Base-by-base conservation (phyloP, 2,113 vertebrate genomes). In the Sinosuthora webbiana region DNA sequence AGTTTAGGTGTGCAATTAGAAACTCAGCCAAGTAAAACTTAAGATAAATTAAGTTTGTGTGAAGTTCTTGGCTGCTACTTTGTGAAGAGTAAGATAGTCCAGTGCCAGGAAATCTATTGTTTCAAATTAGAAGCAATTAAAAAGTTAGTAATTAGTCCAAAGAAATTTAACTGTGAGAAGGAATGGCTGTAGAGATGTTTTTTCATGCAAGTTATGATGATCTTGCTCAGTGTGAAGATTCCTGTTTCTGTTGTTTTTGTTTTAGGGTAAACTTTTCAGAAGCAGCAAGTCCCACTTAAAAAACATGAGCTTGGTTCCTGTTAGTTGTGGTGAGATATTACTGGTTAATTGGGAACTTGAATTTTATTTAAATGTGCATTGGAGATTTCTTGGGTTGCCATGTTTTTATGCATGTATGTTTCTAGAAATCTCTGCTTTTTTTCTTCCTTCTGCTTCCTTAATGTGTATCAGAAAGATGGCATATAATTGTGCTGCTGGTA, bases 91-190 rank as follows among this genome's bases (percentile, higher is more conserved):
- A 73, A 93, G 93, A 87, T 95, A 95, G 76, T 77, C 69, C 37
- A 76, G 96, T 96, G 94, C 94, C 97, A 97, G 94, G 97, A 98
- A 97, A 91, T 81, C 52, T 89, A 78, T 93, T 97, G 93, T 90
- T 98, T 97, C 91, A 78, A 97, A 94, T 97, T 97, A 97, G 82
- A 87, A 94, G 93, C 84, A 83, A 90, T 90, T 85, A 86, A 94
- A 74, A 91, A 87, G 64, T 70, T 87, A 65, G 33, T 92, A 95
- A 96, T 97, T 95, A 96, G 75, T 86, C 84, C 57, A 90, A 94
- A 91, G 25, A 95, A 95, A 95, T 82, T 76, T 94, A 95, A 93
- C 65, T 89, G 63, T 95, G 93, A 93, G 90, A 83, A 91, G n/a
- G 47, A 91, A 87, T 71, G 14, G 25, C 37, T 59, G 15, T 84